Base-by-base conservation (phyloP, 1,140 invertebrate species). In the Wasmannia auropunctata region DNA sequence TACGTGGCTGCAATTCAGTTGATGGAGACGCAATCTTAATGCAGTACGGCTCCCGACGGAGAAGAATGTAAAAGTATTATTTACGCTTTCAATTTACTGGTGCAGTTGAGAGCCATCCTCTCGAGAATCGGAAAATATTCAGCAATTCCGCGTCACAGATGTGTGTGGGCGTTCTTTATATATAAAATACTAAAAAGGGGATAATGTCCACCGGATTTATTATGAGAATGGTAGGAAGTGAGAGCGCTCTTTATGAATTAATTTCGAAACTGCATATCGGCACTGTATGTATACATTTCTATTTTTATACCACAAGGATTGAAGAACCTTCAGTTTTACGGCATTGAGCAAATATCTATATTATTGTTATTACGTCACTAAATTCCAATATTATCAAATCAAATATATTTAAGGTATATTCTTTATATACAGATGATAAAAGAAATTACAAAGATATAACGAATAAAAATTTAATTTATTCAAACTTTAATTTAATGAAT, bases 1-100 rank as follows among this genome's bases (percentile, higher is more conserved):
- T 28, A 56, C 16, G 49, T 28, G 19, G 3, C 28, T 43, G 37
- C 14, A 81, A 65, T 79, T 65, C 37, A 40, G 43, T 25, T 22
- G 34, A 56, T 43, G 63, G 11, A 81, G 14, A 40, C 2, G 16
- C 37, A 25, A 25, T 43, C 54, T 81, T 70, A 70, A 56, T 14
- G 46, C 22, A 19, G 34, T 49, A 79, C 4, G 58, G 10, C 31
- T 65, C n/a, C 11, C 76, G 3, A n/a, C 19, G 49, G 49, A 43
- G 22, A n/a, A 28, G 49, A 70, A 34, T 4, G 51, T 31, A 72
- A 56, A 56, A 43, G 37, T 51, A 56, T 81, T 58, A 81, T 81
- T 72, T 81, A 72, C 14, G 79, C 28, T 81, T 72, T 81, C 51
- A 70, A 72, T 81, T 81, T 16, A 28, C 28, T 37, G 11, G 6